phyloP scores from a whole-genome alignment of 2,797 vertebrate genomes.

The Halcyon chelicuti region DNA sequence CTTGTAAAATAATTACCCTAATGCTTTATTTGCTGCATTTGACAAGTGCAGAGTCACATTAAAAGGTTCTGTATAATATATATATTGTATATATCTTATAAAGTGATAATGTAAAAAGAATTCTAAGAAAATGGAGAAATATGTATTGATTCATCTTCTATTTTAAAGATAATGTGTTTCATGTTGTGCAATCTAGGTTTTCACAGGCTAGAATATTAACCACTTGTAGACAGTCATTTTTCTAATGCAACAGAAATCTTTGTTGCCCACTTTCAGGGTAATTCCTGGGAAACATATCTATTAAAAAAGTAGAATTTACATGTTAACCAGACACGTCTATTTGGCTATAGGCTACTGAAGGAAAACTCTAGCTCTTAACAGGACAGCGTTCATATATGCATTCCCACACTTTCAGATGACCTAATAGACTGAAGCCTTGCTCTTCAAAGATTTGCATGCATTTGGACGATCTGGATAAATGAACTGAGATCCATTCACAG shows the following conservation, averaged over 20 bases:
- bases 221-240: not conserved
- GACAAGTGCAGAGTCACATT: not conserved
- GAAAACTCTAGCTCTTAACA: not conserved
- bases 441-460: not conserved
- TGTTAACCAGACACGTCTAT: not conserved
- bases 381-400: not conserved
- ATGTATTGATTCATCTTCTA: not conserved
- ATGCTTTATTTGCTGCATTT: not conserved
- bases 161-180: not conserved
- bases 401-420: not conserved
- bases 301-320: not conserved
- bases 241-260: not conserved
- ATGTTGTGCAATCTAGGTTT: not conserved
- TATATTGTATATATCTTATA: not conserved
- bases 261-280: not conserved
- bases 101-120: not conserved
- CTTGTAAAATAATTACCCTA: not conserved
- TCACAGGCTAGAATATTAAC: not conserved
- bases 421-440: not conserved
- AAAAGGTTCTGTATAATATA: not conserved
- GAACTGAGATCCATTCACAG: not conserved
- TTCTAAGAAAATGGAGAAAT: not conserved
- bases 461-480: not conserved
- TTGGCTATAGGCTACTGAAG: not conserved
- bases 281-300: not conserved